Percentiles rank a stretch among this genome's conserved stretches.
These are phyloP conservation scores for Agrilus mali DNA, from an alignment of 2,888 invertebrate species.

Conservation along the genomic window DNA sequence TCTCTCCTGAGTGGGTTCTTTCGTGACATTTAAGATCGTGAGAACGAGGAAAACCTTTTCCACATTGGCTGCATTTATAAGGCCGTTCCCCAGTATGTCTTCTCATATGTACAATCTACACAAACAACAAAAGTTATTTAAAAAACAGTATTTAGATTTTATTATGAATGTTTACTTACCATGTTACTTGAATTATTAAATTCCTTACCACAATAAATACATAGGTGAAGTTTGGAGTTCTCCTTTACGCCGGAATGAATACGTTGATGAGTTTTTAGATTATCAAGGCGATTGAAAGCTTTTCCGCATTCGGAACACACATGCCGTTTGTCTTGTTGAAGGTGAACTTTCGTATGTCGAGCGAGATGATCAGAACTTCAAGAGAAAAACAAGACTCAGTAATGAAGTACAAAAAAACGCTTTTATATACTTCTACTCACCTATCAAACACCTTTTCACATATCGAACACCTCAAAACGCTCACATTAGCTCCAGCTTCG, in stretches of 20 bases:
- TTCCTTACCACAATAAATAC: conserved; percentile 35
- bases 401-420: not conserved
- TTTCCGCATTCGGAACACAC: conserved; percentile 52
- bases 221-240: conserved; percentile 31
- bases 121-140: conserved; percentile 5
- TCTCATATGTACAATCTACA: conserved; percentile 35
- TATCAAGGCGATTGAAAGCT: conserved; percentile 43
- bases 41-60: conserved; percentile 35
- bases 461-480: conserved; percentile 31
- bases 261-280: conserved; percentile 31
- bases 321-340: conserved; percentile 33
- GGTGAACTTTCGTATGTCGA: conserved; percentile 50
- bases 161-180: conserved; percentile 23
- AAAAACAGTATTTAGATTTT: not conserved
- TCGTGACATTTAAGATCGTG: conserved; percentile 36
- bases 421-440: conserved; percentile 14
- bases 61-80: conserved; percentile 33
- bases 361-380: conserved; percentile 50
- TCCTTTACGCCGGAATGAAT: conserved; percentile 32
- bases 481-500: conserved; percentile 21
- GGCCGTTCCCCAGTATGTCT: conserved; percentile 34
- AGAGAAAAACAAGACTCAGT: conserved; percentile 5
- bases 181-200: conserved; percentile 37
- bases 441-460: conserved; percentile 30
- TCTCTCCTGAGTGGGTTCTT: conserved; percentile 34